phyloP scores from a whole-genome alignment of 2,888 invertebrate genomes.

The Chrysomela aeneicollis region DNA sequence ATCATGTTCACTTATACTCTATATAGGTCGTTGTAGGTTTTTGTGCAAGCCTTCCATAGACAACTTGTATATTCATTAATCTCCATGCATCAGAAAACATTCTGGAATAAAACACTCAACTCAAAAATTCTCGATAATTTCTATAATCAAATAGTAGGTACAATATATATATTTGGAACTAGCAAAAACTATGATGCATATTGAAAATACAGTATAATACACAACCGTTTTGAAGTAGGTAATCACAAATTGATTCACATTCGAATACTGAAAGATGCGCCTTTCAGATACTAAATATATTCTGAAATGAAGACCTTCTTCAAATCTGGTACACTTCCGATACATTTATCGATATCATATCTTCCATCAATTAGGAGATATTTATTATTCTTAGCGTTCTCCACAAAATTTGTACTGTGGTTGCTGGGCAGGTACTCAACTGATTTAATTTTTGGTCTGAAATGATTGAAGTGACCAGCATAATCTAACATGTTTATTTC shows the following conservation, averaged over 20 bases:
- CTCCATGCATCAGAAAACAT: too few relatives aligned
- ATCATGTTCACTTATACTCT: too few relatives aligned
- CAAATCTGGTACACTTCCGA: constrained; percentile 65
- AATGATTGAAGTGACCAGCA: constrained; percentile 35
- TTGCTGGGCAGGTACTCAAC: constrained; percentile 52
- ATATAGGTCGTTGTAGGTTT: too few relatives aligned
- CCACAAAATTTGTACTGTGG: constrained; percentile 45
- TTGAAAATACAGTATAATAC: background rate
- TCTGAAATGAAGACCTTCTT: constrained; percentile 66
- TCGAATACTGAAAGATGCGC: background rate
- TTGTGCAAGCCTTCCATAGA: too few relatives aligned
- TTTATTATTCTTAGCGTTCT: constrained; percentile 40
- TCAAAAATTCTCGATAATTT: background rate
- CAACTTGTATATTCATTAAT: too few relatives aligned
- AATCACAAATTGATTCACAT: background rate
- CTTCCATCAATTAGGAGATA: constrained; percentile 29
- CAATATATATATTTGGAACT: background rate
- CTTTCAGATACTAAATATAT: constrained; percentile 46
- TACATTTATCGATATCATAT: constrained; percentile 44
- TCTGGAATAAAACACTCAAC: background rate
- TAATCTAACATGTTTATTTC: constrained; percentile 44
- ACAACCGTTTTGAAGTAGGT: background rate
- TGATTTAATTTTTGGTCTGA: constrained; percentile 50
- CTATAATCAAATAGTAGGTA: background rate
- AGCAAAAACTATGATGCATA: background rate